phyloP scores from a whole-genome alignment of 2,797 vertebrate genomes.

The Champsocephalus gunnari region DNA sequence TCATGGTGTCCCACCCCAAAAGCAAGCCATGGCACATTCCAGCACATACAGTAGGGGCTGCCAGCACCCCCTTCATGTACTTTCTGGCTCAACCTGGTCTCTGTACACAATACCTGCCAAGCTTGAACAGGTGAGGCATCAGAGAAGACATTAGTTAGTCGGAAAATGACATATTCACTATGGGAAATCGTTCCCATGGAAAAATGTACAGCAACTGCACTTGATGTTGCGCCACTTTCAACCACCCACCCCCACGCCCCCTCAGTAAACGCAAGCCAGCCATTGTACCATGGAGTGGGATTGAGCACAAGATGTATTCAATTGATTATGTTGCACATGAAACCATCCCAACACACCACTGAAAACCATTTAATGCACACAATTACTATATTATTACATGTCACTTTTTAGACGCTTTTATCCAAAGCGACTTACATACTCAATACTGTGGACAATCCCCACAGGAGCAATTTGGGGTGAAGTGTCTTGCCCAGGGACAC shows the following conservation, averaged over 20 bases:
- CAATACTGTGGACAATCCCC: too few species aligned
- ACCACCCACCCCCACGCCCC: conserved; percentile 65
- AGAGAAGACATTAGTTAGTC: conserved; percentile 47
- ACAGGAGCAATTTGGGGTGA: too few species aligned
- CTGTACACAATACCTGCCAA: conserved; percentile 68
- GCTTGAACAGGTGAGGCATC: conserved; percentile 78
- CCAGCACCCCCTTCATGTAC: conserved; percentile 80
- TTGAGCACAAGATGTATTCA: conserved; percentile 52
- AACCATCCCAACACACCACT: conserved; percentile 31
- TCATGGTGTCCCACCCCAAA: conserved; percentile 89
- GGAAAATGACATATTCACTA: conserved; percentile 43
- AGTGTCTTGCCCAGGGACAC: too few species aligned
- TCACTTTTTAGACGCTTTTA: too few species aligned
- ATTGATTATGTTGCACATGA: conserved; percentile 38
- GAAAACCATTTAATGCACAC: conserved; percentile 1
- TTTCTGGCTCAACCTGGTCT: conserved; percentile 50
- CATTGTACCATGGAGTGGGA: conserved; percentile 67
- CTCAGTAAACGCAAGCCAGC: conserved; percentile 55
- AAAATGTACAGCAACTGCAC: conserved; percentile 60
- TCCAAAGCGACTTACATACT: too few species aligned
- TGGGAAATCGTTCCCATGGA: conserved; percentile 59
- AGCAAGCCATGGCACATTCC: conserved; percentile 89
- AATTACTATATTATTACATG: too few species aligned
- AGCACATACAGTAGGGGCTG: conserved; percentile 84
- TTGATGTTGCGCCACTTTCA: conserved; percentile 75